Conservation (phyloP, 1,140 invertebrate genomes). For the Penaeus chinensis region DNA sequence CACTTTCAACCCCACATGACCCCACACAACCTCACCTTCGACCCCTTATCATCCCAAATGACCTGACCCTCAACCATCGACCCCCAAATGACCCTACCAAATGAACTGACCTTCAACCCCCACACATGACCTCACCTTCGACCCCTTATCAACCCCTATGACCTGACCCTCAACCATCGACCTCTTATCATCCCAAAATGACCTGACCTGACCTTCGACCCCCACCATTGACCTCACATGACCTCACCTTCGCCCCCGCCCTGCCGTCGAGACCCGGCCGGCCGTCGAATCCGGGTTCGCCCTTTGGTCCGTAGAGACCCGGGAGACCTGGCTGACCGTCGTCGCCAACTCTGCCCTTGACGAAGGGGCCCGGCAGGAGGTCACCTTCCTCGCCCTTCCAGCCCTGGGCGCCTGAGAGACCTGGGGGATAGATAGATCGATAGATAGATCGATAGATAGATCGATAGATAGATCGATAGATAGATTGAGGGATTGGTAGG, state of each 20-base stretch:
- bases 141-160: neutral
- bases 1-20: too few relatives aligned
- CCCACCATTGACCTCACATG: neutral
- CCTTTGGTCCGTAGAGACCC: neutral
- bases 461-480: too few relatives aligned
- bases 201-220: neutral
- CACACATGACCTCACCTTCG: neutral
- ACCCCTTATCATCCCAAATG: too few relatives aligned
- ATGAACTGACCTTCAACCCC: too few relatives aligned
- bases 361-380: neutral
- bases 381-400: conserved; percentile 38
- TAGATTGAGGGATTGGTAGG: too few relatives aligned
- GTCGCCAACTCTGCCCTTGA: conserved; percentile 25
- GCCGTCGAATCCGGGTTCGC: conserved; percentile 12
- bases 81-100: too few relatives aligned
- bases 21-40: too few relatives aligned
- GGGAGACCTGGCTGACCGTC: conserved; percentile 5
- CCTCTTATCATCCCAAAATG: too few relatives aligned
- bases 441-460: too few relatives aligned
- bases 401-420: neutral
- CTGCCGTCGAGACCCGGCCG: neutral
- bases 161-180: neutral
- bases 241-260: neutral
- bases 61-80: too few relatives aligned
- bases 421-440: too few relatives aligned